phyloP scores from a whole-genome alignment of 2,797 vertebrate species.

The Poecilia wingei region DNA sequence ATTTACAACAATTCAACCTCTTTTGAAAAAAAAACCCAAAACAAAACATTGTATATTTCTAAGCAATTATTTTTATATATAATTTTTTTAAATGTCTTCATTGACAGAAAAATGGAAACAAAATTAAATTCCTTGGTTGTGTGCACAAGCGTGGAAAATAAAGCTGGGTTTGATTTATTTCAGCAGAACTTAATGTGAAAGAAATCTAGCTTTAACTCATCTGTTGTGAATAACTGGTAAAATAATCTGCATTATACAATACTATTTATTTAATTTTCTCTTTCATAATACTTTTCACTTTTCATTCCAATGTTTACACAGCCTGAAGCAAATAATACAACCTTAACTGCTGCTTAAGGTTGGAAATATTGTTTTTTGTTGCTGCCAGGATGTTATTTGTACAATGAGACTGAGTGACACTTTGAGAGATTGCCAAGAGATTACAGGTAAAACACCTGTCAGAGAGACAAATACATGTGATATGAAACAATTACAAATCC shows the following conservation, averaged over 20 bases:
- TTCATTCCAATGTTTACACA: background rate
- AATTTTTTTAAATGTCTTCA: background rate
- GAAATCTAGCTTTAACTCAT: too few species aligned
- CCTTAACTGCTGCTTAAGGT: background rate
- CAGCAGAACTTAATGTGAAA: background rate
- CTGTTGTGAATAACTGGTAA: too few species aligned
- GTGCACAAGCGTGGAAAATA: background rate
- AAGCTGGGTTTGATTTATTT: background rate
- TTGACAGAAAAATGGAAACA: background rate
- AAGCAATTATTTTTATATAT: background rate
- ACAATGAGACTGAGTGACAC: slow-evolving; percentile 47
- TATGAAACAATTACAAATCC: background rate
- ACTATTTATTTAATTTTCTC: too few species aligned
- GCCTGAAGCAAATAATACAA: background rate
- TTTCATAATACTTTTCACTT: too few species aligned
- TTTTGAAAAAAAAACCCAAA: too few species aligned
- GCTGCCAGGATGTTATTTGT: slow-evolving; percentile 37
- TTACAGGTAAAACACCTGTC: slow-evolving; percentile 61
- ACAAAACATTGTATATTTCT: background rate
- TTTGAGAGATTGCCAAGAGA: slow-evolving; percentile 34
- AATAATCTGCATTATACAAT: too few species aligned
- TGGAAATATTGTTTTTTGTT: slow-evolving; percentile 19
- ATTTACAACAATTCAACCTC: background rate
- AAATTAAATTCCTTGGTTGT: background rate
- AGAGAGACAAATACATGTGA: slow-evolving; percentile 9